These are phyloP conservation scores for Callipepla californica DNA, from an alignment of 2,113 vertebrate species.

Conservation along the genomic window DNA sequence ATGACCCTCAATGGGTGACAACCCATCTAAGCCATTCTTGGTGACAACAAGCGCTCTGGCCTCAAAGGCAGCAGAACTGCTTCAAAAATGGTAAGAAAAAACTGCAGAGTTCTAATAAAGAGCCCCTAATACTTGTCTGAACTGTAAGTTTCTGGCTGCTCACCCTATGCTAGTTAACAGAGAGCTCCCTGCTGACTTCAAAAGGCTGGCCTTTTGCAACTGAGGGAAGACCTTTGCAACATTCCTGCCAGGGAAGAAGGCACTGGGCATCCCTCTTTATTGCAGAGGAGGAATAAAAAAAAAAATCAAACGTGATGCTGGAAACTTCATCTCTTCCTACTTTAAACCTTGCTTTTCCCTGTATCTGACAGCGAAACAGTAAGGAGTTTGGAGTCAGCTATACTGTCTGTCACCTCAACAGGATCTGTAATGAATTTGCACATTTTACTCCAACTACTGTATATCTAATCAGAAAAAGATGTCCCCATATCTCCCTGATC, in stretches of 20 bases:
- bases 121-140: slow-evolving; percentile 31
- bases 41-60: background rate
- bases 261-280: slow-evolving; percentile 32
- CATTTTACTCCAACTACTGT: slow-evolving; percentile 90
- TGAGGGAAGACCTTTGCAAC: slow-evolving; percentile 47
- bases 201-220: slow-evolving; percentile 50
- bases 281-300: slow-evolving; percentile 36
- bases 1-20: background rate
- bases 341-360: slow-evolving; percentile 35
- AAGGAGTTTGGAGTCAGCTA: slow-evolving; percentile 55
- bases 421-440: slow-evolving; percentile 93
- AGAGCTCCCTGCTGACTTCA: slow-evolving; percentile 58
- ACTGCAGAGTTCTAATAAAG: slow-evolving; percentile 1
- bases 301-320: slow-evolving; percentile 37
- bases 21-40: background rate
- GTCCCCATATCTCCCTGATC: slow-evolving; percentile 85
- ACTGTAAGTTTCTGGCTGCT: slow-evolving; percentile 28
- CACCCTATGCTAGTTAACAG: background rate
- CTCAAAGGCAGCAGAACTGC: background rate
- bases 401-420: slow-evolving; percentile 76
- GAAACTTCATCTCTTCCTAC: slow-evolving; percentile 27
- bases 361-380: slow-evolving; percentile 53
- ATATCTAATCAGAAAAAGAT: slow-evolving; percentile 99
- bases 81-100: background rate
- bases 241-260: slow-evolving; percentile 28